Evolutionary conservation across 2,113 vertebrate species (phyloP), one percentile per base, ranked within the genome.

Genomic region (Physeter macrocephalus): DNA sequence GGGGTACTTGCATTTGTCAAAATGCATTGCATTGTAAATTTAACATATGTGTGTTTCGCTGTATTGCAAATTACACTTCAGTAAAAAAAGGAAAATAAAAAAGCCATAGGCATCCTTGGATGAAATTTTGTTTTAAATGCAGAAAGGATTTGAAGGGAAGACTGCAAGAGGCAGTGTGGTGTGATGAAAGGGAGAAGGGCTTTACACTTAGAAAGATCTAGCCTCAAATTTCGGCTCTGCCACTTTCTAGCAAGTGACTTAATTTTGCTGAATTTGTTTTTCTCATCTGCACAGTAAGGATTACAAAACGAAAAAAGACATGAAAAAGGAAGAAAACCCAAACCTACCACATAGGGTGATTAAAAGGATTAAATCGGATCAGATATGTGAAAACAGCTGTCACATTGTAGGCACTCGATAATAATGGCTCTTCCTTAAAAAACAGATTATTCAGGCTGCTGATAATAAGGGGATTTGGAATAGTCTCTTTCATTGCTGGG

Each of bases 231-330:
- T 92, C 0, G 6, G 9, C 71, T 52, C 67, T n/a, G 20, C 17
- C 18, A 11, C 66, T 93, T 89, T 77, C 54, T 59, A 66, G n/a
- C 74, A 82, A 71, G 78, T 93, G 72, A 84, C 34, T 95, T 87
- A 10, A 64, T 94, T 69, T 86, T 85, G 88, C 92, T 94, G 49
- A 94, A 75, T 90, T 82, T 82, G 34, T 25, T 74, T 96, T 94
- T 86, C 62, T 77, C 49, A 81, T 86, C n/a, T 18, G 17, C 31
- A 64, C 27, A 54, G 57, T 92, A 62, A 95, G 18, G 54, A 43
- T 90, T 59, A n/a, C 49, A 27, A 15, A 36, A 49, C 41, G 34
- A 14, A 36, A 78, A 57, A 39, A 39, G 23, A 31, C 49, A n/a
- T 72, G 20, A 36, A 25, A 82, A 85, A 57, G 43, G 52, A 92